Conservation (phyloP, 2,888 invertebrate genomes). For the Leuctra nigra region DNA sequence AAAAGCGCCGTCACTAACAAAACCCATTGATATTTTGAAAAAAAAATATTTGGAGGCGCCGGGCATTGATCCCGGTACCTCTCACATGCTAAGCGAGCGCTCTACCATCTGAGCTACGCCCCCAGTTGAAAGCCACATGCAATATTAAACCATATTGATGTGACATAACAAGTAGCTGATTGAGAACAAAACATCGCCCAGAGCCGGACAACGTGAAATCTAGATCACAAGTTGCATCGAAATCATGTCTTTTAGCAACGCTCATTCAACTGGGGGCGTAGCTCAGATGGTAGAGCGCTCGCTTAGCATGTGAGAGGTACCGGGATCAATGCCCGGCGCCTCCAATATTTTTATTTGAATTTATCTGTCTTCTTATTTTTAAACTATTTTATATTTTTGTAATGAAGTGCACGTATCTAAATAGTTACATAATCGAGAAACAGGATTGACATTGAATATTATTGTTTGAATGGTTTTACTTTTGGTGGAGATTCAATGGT, state of each 20-base stretch:
- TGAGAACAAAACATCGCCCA: too few species aligned
- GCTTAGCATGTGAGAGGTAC: slow-evolving; percentile 14
- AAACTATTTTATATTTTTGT: too few species aligned
- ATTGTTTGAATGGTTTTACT: too few species aligned
- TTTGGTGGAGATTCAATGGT: too few species aligned
- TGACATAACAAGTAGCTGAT: not conserved
- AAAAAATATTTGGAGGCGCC: slow-evolving; percentile 4
- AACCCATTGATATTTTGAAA: too few species aligned
- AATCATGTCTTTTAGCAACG: not conserved
- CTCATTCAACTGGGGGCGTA: not conserved
- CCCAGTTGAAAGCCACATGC: not conserved
- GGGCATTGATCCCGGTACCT: slow-evolving; percentile 13
- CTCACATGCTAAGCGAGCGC: slow-evolving; percentile 14
- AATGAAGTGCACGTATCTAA: too few species aligned
- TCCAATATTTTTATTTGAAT: slow-evolving; percentile 9
- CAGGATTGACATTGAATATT: too few species aligned
- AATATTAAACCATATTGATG: not conserved
- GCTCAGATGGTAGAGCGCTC: slow-evolving; percentile 14
- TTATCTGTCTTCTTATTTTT: not conserved
- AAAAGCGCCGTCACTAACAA: too few species aligned
- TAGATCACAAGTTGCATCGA: not conserved
- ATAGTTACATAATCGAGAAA: too few species aligned
- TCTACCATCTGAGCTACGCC: slow-evolving; percentile 13
- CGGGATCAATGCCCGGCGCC: slow-evolving; percentile 11
- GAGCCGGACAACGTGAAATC: too few species aligned